Conservation (phyloP, 2,113 vertebrate genomes). For the Pseudorasbora parva region DNA sequence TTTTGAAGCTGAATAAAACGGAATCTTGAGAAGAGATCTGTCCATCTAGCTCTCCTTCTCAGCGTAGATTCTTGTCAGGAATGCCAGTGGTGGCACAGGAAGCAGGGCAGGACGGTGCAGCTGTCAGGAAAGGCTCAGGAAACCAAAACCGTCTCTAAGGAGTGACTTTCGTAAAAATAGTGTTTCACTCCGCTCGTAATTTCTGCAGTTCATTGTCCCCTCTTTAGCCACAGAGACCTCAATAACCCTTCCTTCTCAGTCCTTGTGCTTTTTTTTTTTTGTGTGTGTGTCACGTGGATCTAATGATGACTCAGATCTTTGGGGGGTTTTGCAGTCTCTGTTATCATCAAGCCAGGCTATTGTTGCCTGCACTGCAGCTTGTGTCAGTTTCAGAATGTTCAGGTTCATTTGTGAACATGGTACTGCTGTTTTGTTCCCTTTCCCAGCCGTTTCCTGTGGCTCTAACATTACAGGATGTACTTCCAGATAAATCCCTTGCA, state of each 20-base stretch:
- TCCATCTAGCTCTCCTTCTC: neutral
- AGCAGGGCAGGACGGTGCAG: slow-evolving; percentile 48
- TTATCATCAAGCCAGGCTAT: slow-evolving; percentile 19
- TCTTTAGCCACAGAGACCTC: slow-evolving; percentile 9
- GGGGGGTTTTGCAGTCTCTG: neutral
- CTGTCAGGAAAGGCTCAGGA: slow-evolving; percentile 64
- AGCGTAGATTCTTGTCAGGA: slow-evolving; percentile 31
- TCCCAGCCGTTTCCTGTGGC: slow-evolving; percentile 54
- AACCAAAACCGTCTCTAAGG: slow-evolving; percentile 57
- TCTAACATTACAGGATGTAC: slow-evolving; percentile 58
- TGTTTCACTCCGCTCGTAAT: slow-evolving; percentile 52
- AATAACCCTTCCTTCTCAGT: slow-evolving; percentile 17
- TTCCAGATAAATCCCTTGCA: slow-evolving; percentile 59
- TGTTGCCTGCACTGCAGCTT: neutral
- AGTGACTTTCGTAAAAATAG: slow-evolving; percentile 60
- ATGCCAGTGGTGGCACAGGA: slow-evolving; percentile 45
- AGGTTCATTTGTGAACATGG: neutral
- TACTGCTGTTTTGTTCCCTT: slow-evolving; percentile 34
- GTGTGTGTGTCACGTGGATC: slow-evolving; percentile 15
- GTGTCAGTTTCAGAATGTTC: neutral
- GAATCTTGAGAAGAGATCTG: neutral
- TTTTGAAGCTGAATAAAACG: neutral
- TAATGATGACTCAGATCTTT: slow-evolving; percentile 29
- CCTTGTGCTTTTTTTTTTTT: neutral
- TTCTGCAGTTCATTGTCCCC: slow-evolving; percentile 12